Evolutionary conservation across 2,888 invertebrate species (phyloP).

Genomic region (Pocota personata): DNA sequence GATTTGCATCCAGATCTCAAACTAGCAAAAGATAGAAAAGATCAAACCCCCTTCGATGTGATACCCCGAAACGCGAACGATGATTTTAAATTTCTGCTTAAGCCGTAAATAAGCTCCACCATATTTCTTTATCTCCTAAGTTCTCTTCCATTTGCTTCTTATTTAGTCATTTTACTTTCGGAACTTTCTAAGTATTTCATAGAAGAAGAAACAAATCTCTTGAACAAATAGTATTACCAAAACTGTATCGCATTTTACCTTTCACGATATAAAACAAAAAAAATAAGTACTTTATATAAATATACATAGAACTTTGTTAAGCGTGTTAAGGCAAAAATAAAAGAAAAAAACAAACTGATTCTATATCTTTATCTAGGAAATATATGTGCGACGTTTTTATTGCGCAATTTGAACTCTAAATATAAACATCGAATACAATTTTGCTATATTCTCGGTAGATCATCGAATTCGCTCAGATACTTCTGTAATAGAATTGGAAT

Average conservation of each 20-base stretch:
- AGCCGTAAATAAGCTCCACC: conserved; percentile 75
- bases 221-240: conserved; percentile 61
- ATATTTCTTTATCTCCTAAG: background rate
- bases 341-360: conserved; percentile 7
- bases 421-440: conserved; percentile 33
- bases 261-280: conserved; percentile 18
- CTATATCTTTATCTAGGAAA: conserved; percentile 45
- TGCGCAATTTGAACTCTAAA: conserved; percentile 57
- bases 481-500: conserved; percentile 79
- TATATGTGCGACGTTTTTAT: conserved; percentile 46
- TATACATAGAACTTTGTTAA: conserved; percentile 65
- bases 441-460: conserved; percentile 76
- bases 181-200: conserved; percentile 23
- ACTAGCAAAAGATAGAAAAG: conserved; percentile 82
- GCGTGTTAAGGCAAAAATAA: conserved; percentile 59
- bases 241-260: conserved; percentile 51
- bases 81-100: conserved; percentile 81
- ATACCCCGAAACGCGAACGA: conserved; percentile 81
- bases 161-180: conserved; percentile 4
- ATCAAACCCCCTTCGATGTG: conserved; percentile 82
- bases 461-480: conserved; percentile 80
- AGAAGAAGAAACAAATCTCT: conserved; percentile 29
- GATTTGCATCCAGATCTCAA: conserved; percentile 78
- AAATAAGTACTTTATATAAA: conserved; percentile 50
- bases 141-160: conserved; percentile 41